Conservation (phyloP, 35 echinoderm and acorn worm species). For the Apostichopus parvimensis region DNA sequence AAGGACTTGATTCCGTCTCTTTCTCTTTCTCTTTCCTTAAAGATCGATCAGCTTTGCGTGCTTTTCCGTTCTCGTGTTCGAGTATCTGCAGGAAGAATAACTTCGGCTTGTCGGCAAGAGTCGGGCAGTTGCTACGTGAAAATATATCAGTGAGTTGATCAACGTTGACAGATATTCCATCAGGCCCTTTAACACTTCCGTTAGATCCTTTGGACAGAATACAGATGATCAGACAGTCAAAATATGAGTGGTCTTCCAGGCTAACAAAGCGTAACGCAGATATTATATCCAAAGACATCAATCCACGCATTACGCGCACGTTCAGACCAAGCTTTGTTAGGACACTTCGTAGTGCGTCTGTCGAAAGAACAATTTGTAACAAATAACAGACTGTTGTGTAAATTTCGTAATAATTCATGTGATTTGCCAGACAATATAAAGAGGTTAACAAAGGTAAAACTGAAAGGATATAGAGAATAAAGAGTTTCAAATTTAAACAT, state of each 20-base stretch:
- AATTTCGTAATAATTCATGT: too few species aligned
- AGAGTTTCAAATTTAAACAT: too few species aligned
- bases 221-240: constrained; percentile 86
- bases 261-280: constrained; percentile 83
- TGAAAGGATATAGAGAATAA: background rate
- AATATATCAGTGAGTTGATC: constrained; percentile 93
- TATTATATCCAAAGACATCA: constrained; percentile 93
- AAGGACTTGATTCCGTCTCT: too few species aligned
- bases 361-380: too few species aligned
- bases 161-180: constrained; percentile 72
- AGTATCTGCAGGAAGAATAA: constrained; percentile 84
- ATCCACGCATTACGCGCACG: constrained; percentile 84
- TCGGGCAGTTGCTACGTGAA: constrained; percentile 74
- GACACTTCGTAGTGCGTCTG: constrained; percentile 74
- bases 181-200: constrained; percentile 70
- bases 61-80: constrained; percentile 6
- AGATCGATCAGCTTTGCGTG: background rate
- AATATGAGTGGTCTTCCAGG: constrained; percentile 89
- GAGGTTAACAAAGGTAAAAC: background rate
- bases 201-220: constrained; percentile 70
- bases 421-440: too few species aligned
- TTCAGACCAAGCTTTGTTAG: constrained; percentile 89
- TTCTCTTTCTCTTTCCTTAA: background rate
- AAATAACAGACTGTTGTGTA: too few species aligned
- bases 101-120: constrained; percentile 88